Evolutionary conservation across 2,113 vertebrate genomes (phyloP), one percentile per base, ranked within the genome.

Genomic region (Ochotona curzoniae): DNA sequence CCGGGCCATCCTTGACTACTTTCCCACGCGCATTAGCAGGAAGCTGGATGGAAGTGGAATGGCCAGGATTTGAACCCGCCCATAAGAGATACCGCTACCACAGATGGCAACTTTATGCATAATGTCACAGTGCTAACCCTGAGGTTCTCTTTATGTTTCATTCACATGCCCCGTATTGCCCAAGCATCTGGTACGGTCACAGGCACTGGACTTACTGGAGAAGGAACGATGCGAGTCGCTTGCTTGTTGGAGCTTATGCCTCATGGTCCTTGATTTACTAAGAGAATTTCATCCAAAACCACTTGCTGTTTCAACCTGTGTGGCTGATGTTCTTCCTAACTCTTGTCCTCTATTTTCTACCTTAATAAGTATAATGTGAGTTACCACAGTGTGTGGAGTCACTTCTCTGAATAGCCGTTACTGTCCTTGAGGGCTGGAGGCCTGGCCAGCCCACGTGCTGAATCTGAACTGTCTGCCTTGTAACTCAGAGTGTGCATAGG

Each of bases 381-480:
- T 87, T 12, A 11, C 32, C 81, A 17, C 32, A 7, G 21, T 15
- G 38, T 69, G 64, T 70, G 10, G 47, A 25, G 83, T 47, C 38
- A 21, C 60, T 60, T 23, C 82, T 57, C n/a, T 66, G 47, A 71
- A 21, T 35, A 79, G 8, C 21, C 69, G 3, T 13, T 9, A 5
- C 8, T 87, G 32, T 1, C 12, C 32, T 4, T 5, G 67, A 83
- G 12, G 11, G 3, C 28, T n/a, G 44, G 30, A 66, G 74, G 71
- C 12, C 4, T 0, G 15, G 54, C 7, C 14, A 38, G 11, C 14
- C 3, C 14, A 5, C 30, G 8, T 35, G 11, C 44, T 0, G 8
- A 64, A 30, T 7, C 38, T 14, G 21, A 32, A 28, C 44, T n/a
- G 21, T n/a, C 2, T 8, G 30, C 30, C 80, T 74, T 15, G 10